These are phyloP conservation scores for Cyprinodon tularosa DNA, from an alignment of 2,113 vertebrate species.

Conservation along the genomic window DNA sequence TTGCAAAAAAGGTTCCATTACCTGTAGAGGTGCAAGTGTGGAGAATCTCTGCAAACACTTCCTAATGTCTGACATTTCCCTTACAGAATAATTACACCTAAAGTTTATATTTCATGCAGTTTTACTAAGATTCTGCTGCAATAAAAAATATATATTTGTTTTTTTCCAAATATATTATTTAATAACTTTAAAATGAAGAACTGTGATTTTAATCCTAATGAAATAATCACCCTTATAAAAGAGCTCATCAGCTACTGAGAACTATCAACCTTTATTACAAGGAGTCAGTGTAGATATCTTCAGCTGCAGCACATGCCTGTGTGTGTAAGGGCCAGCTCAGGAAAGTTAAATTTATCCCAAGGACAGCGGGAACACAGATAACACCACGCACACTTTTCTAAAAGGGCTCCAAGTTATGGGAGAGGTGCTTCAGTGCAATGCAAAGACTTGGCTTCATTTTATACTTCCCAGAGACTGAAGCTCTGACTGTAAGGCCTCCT, in stretches of 20 bases:
- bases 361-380: conserved; percentile 55
- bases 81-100: background rate
- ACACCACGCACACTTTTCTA: conserved; percentile 19
- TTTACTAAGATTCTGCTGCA: background rate
- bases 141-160: background rate
- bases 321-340: conserved; percentile 32
- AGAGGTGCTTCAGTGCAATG: background rate
- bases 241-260: background rate
- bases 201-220: background rate
- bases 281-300: conserved; percentile 14
- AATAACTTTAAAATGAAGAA: background rate
- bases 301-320: conserved; percentile 9
- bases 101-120: background rate
- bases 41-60: background rate
- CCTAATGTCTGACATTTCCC: background rate
- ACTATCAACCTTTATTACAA: conserved; percentile 19
- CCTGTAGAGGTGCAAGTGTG: background rate
- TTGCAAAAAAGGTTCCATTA: background rate
- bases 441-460: conserved; percentile 11
- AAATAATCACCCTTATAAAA: background rate
- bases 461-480: conserved; percentile 68
- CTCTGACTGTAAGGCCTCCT: conserved; percentile 59
- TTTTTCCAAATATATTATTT: background rate
- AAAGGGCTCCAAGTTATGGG: conserved; percentile 5
- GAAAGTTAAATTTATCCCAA: conserved; percentile 75